These are phyloP conservation scores for Athetis lepigone DNA, from an alignment of 2,888 invertebrate genomes.

Conservation along the genomic window DNA sequence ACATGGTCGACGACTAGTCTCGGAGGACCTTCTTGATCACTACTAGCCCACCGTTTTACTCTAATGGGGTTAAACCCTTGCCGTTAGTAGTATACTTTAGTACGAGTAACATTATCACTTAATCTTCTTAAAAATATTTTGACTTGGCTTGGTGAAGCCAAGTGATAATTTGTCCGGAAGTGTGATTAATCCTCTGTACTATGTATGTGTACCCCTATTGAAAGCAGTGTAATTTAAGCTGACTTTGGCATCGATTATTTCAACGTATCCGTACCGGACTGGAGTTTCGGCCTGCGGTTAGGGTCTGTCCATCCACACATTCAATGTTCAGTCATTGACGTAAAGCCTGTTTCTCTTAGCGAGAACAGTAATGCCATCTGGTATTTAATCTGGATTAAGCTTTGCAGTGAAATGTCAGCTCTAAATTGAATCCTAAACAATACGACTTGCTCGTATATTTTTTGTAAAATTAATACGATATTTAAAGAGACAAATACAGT, in stretches of 20 bases:
- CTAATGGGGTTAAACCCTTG: too few relatives aligned
- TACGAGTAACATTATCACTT: too few relatives aligned
- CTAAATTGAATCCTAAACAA: slow-evolving; percentile 11
- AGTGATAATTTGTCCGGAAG: too few relatives aligned
- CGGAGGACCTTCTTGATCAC: too few relatives aligned
- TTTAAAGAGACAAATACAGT: slow-evolving; percentile 2
- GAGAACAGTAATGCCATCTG: background rate
- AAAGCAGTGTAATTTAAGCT: background rate
- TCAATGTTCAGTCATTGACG: slow-evolving; percentile 9
- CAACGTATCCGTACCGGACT: background rate
- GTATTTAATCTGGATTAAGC: background rate
- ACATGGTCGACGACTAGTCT: background rate
- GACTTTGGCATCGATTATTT: slow-evolving; percentile 15
- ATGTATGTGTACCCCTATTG: background rate
- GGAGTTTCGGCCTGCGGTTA: background rate
- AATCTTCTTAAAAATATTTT: too few relatives aligned
- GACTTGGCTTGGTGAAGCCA: too few relatives aligned
- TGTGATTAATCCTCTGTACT: background rate
- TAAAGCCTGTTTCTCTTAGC: slow-evolving; percentile 1
- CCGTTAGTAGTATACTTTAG: too few relatives aligned
- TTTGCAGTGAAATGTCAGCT: background rate
- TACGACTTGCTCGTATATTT: background rate
- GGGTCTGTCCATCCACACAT: background rate
- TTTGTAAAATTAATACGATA: background rate
- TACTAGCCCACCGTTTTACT: too few relatives aligned